phyloP scores from a whole-genome alignment of 2,888 invertebrate species.

The Orthonychiurus folsomi region DNA sequence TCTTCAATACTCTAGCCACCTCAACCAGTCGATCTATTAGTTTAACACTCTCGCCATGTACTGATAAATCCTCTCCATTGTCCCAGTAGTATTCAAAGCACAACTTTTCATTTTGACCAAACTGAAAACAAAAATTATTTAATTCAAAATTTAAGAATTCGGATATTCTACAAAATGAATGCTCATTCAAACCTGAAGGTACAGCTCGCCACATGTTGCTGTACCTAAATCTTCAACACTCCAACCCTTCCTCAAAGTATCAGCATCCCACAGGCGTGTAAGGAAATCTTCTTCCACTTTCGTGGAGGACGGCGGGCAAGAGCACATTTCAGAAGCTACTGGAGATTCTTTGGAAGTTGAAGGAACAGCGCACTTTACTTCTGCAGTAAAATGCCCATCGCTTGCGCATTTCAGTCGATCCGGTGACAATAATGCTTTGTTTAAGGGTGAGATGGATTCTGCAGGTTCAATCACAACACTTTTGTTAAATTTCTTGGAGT shows the following conservation, averaged over 20 bases:
- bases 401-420: not conserved
- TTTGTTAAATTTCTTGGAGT: constrained; percentile 13
- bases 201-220: constrained; percentile 79
- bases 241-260: constrained; percentile 61
- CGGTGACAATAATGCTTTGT: too few species aligned
- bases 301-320: not conserved
- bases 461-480: not conserved
- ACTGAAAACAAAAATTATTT: constrained; percentile 24
- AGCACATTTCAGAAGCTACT: not conserved
- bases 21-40: constrained; percentile 28
- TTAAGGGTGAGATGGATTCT: not conserved
- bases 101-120: constrained; percentile 44
- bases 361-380: too few species aligned
- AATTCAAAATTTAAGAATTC: not conserved
- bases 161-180: too few species aligned
- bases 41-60: constrained; percentile 18
- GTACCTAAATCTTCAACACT: constrained; percentile 64
- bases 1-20: constrained; percentile 31
- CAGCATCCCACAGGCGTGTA: constrained; percentile 29
- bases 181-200: constrained; percentile 70
- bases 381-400: constrained; percentile 2
- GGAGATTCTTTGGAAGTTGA: constrained; percentile 6
- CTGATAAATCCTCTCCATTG: constrained; percentile 27
- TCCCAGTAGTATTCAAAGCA: constrained; percentile 47
- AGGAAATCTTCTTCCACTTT: constrained; percentile 30